These are phyloP conservation scores for Hipposideros larvatus DNA, from an alignment of 2,797 vertebrate genomes.

Conservation along the genomic window DNA sequence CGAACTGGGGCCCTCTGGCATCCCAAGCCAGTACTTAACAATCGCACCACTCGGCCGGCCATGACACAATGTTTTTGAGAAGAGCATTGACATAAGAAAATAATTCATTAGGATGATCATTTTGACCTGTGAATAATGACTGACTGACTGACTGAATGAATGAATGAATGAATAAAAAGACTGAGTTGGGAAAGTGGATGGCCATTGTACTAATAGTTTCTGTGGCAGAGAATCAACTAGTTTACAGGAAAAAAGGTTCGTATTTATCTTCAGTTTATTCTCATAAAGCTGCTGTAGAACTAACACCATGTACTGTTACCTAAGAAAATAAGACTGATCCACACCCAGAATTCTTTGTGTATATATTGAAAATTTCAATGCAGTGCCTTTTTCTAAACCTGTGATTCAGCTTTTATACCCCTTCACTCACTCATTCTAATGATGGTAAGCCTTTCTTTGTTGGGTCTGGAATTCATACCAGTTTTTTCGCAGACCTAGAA, in stretches of 20 bases:
- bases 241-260: conserved; percentile 23
- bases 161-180: not conserved
- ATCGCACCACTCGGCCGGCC: no score
- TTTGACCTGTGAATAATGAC: conserved; percentile 37
- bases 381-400: conserved; percentile 43
- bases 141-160: not conserved
- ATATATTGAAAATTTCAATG: not conserved
- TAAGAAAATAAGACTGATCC: conserved; percentile 24
- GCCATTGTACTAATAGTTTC: not conserved
- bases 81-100: conserved; percentile 29
- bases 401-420: not conserved
- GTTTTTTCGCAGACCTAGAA: conserved; percentile 63
- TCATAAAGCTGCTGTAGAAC: not conserved
- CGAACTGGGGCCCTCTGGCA: no score
- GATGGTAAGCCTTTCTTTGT: conserved; percentile 39
- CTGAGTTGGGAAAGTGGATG: not conserved
- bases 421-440: not conserved
- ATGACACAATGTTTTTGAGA: not conserved
- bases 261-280: not conserved
- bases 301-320: not conserved
- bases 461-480: conserved; percentile 73
- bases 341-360: not conserved
- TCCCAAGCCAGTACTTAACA: no score
- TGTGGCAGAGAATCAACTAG: not conserved
- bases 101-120: not conserved